phyloP scores from a whole-genome alignment of 2,113 vertebrate genomes.

The Monopterus albus region DNA sequence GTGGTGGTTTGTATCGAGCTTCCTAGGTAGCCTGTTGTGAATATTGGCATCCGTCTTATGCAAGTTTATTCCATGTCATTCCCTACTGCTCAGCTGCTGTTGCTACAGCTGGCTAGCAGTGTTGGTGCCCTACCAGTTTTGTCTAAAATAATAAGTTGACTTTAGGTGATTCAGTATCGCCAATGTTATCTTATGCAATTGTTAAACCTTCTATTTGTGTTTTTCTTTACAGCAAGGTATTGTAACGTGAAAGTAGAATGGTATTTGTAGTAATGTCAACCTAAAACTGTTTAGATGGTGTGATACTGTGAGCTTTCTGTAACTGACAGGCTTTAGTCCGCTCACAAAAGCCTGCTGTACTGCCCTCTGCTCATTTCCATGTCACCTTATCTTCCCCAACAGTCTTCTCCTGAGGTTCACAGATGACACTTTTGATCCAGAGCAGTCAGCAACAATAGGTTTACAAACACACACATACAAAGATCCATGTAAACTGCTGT shows the following conservation, averaged over 20 bases:
- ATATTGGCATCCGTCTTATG: slow-evolving; percentile 59
- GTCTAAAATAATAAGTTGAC: background rate
- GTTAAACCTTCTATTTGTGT: background rate
- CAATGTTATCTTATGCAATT: background rate
- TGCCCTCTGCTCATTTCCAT: slow-evolving; percentile 11
- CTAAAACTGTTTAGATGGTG: background rate
- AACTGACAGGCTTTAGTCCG: background rate
- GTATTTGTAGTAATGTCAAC: background rate
- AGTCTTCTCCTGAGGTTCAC: slow-evolving; percentile 89
- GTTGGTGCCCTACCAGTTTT: background rate
- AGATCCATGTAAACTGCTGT: background rate
- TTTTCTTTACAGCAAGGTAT: background rate
- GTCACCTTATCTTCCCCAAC: slow-evolving; percentile 3
- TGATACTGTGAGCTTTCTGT: background rate
- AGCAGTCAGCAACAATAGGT: slow-evolving; percentile 97
- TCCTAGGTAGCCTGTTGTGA: slow-evolving; percentile 51
- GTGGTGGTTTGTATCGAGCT: slow-evolving; percentile 24
- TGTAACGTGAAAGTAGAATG: background rate
- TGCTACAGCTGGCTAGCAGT: background rate
- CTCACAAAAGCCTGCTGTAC: background rate
- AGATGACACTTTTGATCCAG: slow-evolving; percentile 97
- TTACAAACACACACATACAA: background rate
- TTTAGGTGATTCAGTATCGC: background rate
- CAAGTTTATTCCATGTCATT: slow-evolving; percentile 38
- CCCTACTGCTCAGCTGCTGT: background rate